These are phyloP conservation scores for Peromyscus eremicus DNA, from an alignment of 2,797 vertebrate species.

Conservation along the genomic window DNA sequence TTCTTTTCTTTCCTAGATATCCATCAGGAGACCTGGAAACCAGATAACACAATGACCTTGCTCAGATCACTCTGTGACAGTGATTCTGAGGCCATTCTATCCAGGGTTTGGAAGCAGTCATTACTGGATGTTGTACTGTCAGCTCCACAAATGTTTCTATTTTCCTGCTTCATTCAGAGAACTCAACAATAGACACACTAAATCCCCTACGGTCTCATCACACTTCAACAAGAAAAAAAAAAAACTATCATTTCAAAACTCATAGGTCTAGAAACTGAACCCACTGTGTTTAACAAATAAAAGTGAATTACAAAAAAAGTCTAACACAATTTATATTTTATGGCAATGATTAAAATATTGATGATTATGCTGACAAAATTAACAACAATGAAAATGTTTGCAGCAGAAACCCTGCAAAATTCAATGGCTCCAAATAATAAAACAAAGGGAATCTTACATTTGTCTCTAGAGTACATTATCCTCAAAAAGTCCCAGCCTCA, in stretches of 20 bases:
- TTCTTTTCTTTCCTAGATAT: conserved; percentile 2
- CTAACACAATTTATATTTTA: conserved; percentile 60
- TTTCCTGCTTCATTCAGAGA: conserved; percentile 56
- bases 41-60: conserved; percentile 32
- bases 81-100: background rate
- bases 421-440: conserved; percentile 46
- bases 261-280: conserved; percentile 3
- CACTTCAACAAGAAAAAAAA: background rate
- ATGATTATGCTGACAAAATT: conserved; percentile 30
- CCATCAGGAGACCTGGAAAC: background rate
- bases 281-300: background rate
- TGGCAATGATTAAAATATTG: conserved; percentile 56
- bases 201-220: conserved; percentile 41
- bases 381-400: conserved; percentile 31
- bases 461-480: conserved; percentile 22
- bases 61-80: background rate
- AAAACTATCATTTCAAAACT: conserved; percentile 32
- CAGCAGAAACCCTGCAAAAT: background rate
- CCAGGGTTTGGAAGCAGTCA: background rate
- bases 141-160: conserved; percentile 38
- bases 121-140: background rate
- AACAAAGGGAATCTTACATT: conserved; percentile 28
- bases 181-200: conserved; percentile 8
- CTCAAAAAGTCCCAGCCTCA: conserved; percentile 13
- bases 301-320: background rate